Percentiles rank a stretch among this genome's conserved stretches.
Conservation (phyloP, 2,888 invertebrate genomes). For the Ophraella communa region DNA sequence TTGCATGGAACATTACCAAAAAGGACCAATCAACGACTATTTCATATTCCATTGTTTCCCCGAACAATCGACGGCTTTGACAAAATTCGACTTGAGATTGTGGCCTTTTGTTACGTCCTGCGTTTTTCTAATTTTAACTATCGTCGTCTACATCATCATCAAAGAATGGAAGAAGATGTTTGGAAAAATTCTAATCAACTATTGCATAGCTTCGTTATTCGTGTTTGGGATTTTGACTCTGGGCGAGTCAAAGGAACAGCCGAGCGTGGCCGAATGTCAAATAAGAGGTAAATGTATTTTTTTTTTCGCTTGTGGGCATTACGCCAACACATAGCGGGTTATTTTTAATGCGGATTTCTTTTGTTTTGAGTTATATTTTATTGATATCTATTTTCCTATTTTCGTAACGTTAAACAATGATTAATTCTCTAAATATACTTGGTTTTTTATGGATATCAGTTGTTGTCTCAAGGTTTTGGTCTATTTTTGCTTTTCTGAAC, state of each 20-base stretch:
- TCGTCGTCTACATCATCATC: constrained; percentile 42
- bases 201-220: constrained; percentile 42
- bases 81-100: constrained; percentile 41
- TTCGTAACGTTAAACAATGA: too few relatives aligned
- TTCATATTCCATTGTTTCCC: constrained; percentile 34
- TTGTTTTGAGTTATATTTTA: too few relatives aligned
- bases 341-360: too few relatives aligned
- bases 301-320: background rate
- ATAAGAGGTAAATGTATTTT: constrained; percentile 28
- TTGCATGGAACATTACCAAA: constrained; percentile 42
- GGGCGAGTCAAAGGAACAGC: constrained; percentile 17
- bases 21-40: constrained; percentile 28
- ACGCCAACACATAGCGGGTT: background rate
- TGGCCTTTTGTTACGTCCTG: constrained; percentile 45
- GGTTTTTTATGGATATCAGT: too few relatives aligned
- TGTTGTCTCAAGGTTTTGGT: too few relatives aligned
- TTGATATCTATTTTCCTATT: too few relatives aligned
- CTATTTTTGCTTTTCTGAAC: too few relatives aligned
- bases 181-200: constrained; percentile 49
- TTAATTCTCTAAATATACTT: too few relatives aligned
- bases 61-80: background rate
- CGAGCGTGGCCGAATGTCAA: constrained; percentile 21
- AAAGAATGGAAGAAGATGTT: constrained; percentile 47
- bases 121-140: constrained; percentile 41
- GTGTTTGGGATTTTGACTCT: constrained; percentile 37